These are phyloP conservation scores for Spodoptera picta DNA, from an alignment of 2,888 invertebrate genomes.

Conservation along the genomic window DNA sequence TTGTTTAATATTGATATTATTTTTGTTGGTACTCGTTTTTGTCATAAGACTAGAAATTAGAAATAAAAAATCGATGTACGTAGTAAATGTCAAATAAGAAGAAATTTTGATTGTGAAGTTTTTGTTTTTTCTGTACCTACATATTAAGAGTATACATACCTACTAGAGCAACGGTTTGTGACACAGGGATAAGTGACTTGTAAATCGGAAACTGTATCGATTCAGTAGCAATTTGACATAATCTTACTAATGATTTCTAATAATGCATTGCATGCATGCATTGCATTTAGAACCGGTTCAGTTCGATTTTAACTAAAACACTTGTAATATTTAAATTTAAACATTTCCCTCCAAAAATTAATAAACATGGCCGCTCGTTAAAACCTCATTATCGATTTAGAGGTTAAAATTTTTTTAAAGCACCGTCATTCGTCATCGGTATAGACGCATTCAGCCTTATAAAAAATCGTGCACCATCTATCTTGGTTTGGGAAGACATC, in stretches of 20 bases:
- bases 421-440: constrained; percentile 63
- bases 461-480: constrained; percentile 68
- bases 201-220: constrained; percentile 37
- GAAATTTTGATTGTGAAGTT: not conserved
- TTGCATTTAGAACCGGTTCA: constrained; percentile 13
- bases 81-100: no score
- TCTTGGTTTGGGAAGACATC: constrained; percentile 66
- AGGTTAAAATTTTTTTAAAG: constrained; percentile 65
- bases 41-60: no score
- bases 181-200: constrained; percentile 36
- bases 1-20: no score
- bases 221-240: constrained; percentile 31
- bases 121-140: constrained; percentile 35
- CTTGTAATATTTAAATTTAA: not conserved
- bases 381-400: constrained; percentile 67
- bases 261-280: no score
- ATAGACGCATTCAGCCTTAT: constrained; percentile 54
- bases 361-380: constrained; percentile 63
- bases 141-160: constrained; percentile 1
- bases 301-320: not conserved
- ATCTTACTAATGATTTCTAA: constrained; percentile 23
- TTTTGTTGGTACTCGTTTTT: no score
- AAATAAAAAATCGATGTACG: no score
- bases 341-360: constrained; percentile 38
- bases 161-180: constrained; percentile 43